phyloP scores from a whole-genome alignment of 2,113 vertebrate genomes.

The Zosterops japonicus region DNA sequence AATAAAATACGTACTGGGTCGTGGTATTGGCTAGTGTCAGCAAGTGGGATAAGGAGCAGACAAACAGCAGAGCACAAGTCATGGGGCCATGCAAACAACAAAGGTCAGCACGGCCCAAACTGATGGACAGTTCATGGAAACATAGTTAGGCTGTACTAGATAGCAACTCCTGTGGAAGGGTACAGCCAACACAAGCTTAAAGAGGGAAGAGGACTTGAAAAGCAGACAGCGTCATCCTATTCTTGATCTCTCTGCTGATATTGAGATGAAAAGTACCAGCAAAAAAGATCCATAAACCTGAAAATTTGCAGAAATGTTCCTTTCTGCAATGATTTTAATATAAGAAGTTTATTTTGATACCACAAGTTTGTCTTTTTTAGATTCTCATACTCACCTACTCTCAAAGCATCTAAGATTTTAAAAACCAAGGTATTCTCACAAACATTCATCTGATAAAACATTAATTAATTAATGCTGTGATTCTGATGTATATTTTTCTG shows the following conservation, averaged over 20 bases:
- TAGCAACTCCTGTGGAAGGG: neutral
- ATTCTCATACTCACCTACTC: neutral
- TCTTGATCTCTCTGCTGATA: neutral
- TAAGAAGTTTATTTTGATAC: neutral
- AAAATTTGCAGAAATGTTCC: neutral
- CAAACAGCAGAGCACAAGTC: neutral
- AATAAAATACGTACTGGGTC: neutral
- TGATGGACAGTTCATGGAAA: neutral
- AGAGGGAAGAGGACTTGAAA: neutral
- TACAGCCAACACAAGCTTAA: neutral
- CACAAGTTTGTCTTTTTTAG: neutral
- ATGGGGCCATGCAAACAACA: constrained; percentile 2
- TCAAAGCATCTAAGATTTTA: neutral
- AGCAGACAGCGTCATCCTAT: fast-evolving
- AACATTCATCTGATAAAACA: neutral
- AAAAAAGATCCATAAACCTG: neutral
- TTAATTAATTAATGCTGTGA: neutral
- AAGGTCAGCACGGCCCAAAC: neutral
- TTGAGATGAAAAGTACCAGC: neutral
- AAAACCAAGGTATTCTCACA: neutral
- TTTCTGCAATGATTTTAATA: neutral
- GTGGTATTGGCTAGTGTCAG: neutral
- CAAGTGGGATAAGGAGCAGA: neutral
- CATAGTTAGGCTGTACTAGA: neutral
- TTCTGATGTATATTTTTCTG: neutral